Evolutionary conservation across 2,888 invertebrate genomes (phyloP), one percentile per base, ranked within the genome.

Genomic region (Galerucella calmariensis): DNA sequence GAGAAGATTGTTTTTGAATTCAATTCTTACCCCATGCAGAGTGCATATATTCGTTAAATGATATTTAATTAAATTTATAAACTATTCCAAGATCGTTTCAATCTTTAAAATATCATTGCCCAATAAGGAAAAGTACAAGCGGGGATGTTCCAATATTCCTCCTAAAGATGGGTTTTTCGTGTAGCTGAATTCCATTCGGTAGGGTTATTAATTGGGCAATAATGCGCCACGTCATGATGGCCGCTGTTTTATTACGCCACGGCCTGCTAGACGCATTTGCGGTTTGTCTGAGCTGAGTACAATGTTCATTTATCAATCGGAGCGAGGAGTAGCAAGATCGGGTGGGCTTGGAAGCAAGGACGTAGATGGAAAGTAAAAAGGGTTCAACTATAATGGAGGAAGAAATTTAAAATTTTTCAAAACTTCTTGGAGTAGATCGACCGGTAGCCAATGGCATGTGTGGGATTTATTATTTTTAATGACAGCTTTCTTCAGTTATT

Each of bases 191-290:
- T 86, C 87, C 85, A 81, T 79, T 65, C 75, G 79, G 82, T 78
- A 80, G 83, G 84, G 84, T 85, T 87, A 87, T 87, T 87, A 87
- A 87, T 87, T 87, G 86, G 86, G 85, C 85, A 85, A 86, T 86
- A 85, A 85, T 82, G 84, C 82, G 83, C 80, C 79, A 80, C 79
- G 81, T 81, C 80, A 78, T 77, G 78, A 75, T 77, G 78, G 79
- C 79, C 78, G 72, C 80, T 82, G 81, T 83, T 84, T 84, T 84
- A 83, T 84, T 83, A 81, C 81, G 74, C 78, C 59, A 61, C 59
- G 74, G 67, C 77, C 79, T 73, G 75, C 78, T 77, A 77, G 79
- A 79, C 76, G 78, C 83, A 80, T 83, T 83, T 77, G 80, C 80
- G 78, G 82, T 84, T 84, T 84, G 83, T 84, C 84, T 82, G 82